Evolutionary conservation across 2,888 invertebrate genomes (phyloP).

Genomic region (Rosalia funebris): DNA sequence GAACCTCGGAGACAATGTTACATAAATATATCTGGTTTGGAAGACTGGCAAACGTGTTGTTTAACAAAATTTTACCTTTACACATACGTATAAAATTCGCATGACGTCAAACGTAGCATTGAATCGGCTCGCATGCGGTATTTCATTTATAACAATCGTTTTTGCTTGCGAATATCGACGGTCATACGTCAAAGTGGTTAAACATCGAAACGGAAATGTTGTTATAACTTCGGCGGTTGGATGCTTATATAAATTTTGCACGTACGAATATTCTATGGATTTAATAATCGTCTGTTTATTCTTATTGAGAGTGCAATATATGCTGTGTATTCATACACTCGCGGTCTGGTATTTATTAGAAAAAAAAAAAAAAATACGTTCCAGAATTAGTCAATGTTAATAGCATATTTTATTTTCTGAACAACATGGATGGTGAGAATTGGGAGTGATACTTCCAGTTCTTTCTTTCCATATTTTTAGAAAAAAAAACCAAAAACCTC

Average conservation of each 20-base stretch:
- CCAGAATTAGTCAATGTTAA: too few species aligned
- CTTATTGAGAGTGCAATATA: too few species aligned
- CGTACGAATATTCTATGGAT: background rate
- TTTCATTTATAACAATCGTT: constrained; percentile 18
- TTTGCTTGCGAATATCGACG: background rate
- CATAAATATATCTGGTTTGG: constrained; percentile 20
- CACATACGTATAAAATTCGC: constrained; percentile 25
- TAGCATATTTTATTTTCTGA: too few species aligned
- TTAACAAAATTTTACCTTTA: constrained; percentile 29
- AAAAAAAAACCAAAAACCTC: too few species aligned
- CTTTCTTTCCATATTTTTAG: too few species aligned
- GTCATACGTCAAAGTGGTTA: constrained; percentile 13
- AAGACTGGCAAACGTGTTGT: constrained; percentile 8
- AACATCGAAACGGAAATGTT: background rate
- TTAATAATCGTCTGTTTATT: too few species aligned
- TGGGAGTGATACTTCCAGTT: too few species aligned
- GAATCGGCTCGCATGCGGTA: constrained; percentile 25
- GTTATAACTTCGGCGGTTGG: too few species aligned
- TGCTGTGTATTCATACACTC: too few species aligned
- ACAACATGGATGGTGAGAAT: too few species aligned
- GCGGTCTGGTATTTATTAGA: too few species aligned
- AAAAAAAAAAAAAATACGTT: too few species aligned
- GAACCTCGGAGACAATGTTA: constrained; percentile 6
- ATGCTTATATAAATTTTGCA: background rate
- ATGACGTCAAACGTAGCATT: constrained; percentile 44